A percentile compares a stretch with the other conserved stretches of the same genome.
These are phyloP conservation scores for Meriones psammophilus DNA, from an alignment of 2,797 vertebrate genomes.

Conservation along the genomic window DNA sequence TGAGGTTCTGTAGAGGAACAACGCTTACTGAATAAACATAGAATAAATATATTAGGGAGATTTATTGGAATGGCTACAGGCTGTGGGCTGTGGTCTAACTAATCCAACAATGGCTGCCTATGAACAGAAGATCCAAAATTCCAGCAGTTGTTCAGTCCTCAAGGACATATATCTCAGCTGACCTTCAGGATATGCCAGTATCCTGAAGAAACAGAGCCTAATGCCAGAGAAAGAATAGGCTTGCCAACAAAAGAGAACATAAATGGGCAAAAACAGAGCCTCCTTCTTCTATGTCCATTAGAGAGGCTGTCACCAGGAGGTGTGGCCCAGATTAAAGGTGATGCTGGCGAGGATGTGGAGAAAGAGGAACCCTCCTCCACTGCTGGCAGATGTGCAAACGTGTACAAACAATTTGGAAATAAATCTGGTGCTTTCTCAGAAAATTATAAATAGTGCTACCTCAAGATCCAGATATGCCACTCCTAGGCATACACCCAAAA, in stretches of 20 bases:
- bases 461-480: too few relatives aligned
- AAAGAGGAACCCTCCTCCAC: too few relatives aligned
- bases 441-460: too few relatives aligned
- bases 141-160: neutral
- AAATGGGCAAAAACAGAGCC: neutral
- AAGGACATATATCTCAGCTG: neutral
- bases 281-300: neutral
- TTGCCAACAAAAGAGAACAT: too few relatives aligned
- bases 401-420: too few relatives aligned
- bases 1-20: neutral
- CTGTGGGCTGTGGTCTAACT: neutral
- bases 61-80: neutral
- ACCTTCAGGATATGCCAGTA: neutral
- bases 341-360: too few relatives aligned
- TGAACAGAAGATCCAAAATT: neutral
- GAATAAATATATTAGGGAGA: too few relatives aligned
- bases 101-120: neutral
- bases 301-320: too few relatives aligned
- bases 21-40: neutral
- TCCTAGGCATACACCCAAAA: too few relatives aligned
- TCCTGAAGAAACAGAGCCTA: too few relatives aligned
- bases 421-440: too few relatives aligned
- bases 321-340: neutral
- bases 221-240: neutral
- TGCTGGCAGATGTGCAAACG: too few relatives aligned